Evolutionary conservation across 2,113 vertebrate species (phyloP).

Genomic region (Oncorhynchus mykiss): DNA sequence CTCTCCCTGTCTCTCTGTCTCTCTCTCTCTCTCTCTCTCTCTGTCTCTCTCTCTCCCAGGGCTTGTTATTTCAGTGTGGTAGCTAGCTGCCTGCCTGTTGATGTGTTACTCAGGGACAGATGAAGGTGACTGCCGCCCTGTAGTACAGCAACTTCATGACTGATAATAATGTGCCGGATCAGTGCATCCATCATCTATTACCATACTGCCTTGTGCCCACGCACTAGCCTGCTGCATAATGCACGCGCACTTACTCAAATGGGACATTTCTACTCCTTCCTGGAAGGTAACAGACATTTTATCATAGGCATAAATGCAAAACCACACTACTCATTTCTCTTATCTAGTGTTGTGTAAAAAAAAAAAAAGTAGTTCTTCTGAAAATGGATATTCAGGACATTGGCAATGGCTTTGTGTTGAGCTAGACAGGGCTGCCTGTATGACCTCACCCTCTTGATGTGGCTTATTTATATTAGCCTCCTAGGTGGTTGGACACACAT

Average conservation of each 20-base stretch:
- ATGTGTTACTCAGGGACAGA: constrained; percentile 23
- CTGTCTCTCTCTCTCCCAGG: constrained; percentile 8
- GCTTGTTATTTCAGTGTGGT: constrained; percentile 24
- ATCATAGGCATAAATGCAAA: not conserved
- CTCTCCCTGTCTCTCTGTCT: not conserved
- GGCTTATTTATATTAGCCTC: constrained; percentile 14
- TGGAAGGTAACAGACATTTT: not conserved
- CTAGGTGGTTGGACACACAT: not conserved
- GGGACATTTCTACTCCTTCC: not conserved
- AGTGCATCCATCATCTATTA: constrained; percentile 18
- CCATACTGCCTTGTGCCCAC: not conserved
- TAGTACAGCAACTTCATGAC: constrained; percentile 13
- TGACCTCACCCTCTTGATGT: not conserved
- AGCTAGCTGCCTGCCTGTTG: constrained; percentile 34
- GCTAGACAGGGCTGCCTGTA: not conserved
- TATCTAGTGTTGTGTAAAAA: not conserved
- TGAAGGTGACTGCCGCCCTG: constrained; percentile 22
- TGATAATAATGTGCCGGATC: constrained; percentile 33
- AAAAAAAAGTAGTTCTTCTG: not conserved
- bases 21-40: not conserved
- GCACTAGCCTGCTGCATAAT: not conserved
- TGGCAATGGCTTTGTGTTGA: not conserved
- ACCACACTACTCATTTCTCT: too few species aligned
- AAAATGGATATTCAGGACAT: not conserved
- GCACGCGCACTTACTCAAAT: not conserved